Evolutionary conservation across 2,113 vertebrate species (phyloP), one percentile per base, ranked within the genome.

Genomic region (Canis aureus): DNA sequence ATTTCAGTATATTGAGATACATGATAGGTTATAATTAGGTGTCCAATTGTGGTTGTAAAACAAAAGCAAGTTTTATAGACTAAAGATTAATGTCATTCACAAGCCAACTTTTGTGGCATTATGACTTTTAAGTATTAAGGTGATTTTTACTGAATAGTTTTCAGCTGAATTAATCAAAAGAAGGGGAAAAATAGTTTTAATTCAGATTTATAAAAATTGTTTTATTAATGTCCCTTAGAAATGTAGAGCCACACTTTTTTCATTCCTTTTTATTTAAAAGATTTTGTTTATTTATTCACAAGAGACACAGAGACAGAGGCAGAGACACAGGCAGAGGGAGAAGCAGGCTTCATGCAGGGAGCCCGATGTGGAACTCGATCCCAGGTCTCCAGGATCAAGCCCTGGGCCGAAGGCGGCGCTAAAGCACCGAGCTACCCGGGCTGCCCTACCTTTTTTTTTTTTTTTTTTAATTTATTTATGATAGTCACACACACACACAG

Each of bases 51-150:
- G 9, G 53, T 64, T 91, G 5, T 32, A 66, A 78, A 97, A 53
- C 25, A 59, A 93, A 96, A 64, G n/a, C 53, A 60, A 86, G 29
- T 86, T 64, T 92, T 87, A 78, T 35, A 91, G 60, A 59, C 79
- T 84, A 86, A 86, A 59, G 59, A 35, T 66, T 91, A 74, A 38
- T 43, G 66, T 60, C 92, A 69, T 27, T 25, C 32, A 90, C 23
- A 82, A 84, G 20, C 35, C 23, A 93, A n/a, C 9, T 64, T 96
- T 73, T 59, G 11, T 83, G 25, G 32, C n/a, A n/a, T 91, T 78
- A 38, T 55, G 55, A 66, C 84, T 89, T 79, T 93, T n/a, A 85
- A 84, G n/a, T 93, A 57, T 62, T 95, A 94, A 89, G 80, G 78
- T 83, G 29, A 62, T 93, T 73, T 84, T 17, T 25, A 57, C 12